Base-by-base conservation (phyloP, 2,797 vertebrate species). In the Dermochelys coriacea region DNA sequence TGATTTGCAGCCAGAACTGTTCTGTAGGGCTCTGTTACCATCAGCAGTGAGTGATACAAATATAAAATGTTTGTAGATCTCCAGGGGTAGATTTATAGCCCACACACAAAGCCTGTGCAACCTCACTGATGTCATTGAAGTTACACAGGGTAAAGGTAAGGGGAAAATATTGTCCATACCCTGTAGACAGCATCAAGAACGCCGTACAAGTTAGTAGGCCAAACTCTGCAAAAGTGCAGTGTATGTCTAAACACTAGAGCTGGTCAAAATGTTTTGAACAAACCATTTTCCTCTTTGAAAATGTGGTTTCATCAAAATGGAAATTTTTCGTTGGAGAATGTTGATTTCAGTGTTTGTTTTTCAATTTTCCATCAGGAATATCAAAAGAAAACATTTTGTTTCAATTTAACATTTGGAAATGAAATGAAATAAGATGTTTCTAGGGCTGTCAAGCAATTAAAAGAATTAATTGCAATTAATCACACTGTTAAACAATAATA, bases 51-150 rank as follows among this genome's bases (percentile, higher is more conserved):
- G 64, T 23, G 59, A 71, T 71, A 71, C 37, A 71, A 37, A 10
- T 74, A 31, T 2, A 0, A 0, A 18, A 2, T 3, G 5, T 14
- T 68, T 85, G 64, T 10, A 4, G 57, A 84, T 59, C 29, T 19
- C 54, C 9, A 10, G 25, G 16, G 25, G 9, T 37, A 57, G n/a
- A 87, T n/a, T 61, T 82, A 23, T 15, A 79, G 52, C 4, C 3
- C 61, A 12, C 34, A 45, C 86, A 85, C 59, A 83, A 18, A 10
- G 68, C 25, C 41, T 8, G 11, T 57, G 52, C 45, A n/a, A 78
- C n/a, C 51, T 85, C 54, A 15, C 51, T 29, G 23, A 37, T n/a
- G 23, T 12, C 50, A 47, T 21, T 7, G 3, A 8, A 87, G 47
- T 31, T 47, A 54, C 5, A 8, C 3, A 14, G 71, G 34, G 4